Conservation (phyloP, 2,113 vertebrate species). For the Meleagris gallopavo region DNA sequence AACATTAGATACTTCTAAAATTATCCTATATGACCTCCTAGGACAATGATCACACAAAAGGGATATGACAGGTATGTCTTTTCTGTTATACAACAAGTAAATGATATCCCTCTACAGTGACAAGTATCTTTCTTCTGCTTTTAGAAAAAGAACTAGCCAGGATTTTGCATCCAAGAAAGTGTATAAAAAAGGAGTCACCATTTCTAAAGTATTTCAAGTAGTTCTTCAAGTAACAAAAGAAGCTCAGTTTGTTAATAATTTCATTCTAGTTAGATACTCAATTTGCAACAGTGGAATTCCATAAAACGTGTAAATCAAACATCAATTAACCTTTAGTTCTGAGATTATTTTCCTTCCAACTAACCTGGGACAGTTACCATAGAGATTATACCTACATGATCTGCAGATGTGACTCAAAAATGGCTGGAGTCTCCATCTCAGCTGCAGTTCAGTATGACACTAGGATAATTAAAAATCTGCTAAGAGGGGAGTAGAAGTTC, state of each 20-base stretch:
- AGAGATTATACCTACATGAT: slow-evolving; percentile 69
- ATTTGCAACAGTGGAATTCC: slow-evolving; percentile 63
- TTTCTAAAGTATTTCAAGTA: slow-evolving; percentile 41
- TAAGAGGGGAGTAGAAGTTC: slow-evolving; percentile 61
- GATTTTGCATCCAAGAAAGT: background rate
- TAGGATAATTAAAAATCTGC: slow-evolving; percentile 73
- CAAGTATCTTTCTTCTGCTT: background rate
- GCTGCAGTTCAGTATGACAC: slow-evolving; percentile 56
- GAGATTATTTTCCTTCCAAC: slow-evolving; percentile 47
- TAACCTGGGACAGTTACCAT: slow-evolving; percentile 74
- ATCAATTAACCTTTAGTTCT: slow-evolving; percentile 79
- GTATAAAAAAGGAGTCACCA: background rate
- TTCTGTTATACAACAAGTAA: background rate
- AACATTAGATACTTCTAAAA: background rate
- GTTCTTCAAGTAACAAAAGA: slow-evolving; percentile 63
- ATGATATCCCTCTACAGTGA: background rate
- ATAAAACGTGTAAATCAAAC: slow-evolving; percentile 68
- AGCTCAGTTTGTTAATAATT: slow-evolving; percentile 60
- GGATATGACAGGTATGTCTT: background rate
- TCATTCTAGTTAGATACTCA: slow-evolving; percentile 69
- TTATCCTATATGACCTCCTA: background rate
- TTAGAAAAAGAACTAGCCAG: background rate
- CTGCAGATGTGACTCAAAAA: slow-evolving; percentile 69
- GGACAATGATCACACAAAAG: background rate
- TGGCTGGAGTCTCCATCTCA: slow-evolving; percentile 29